Percentiles rank a stretch among this genome's conserved stretches.
These are phyloP conservation scores for Genyomyrus donnyi DNA, from an alignment of 2,113 vertebrate species.

Conservation along the genomic window DNA sequence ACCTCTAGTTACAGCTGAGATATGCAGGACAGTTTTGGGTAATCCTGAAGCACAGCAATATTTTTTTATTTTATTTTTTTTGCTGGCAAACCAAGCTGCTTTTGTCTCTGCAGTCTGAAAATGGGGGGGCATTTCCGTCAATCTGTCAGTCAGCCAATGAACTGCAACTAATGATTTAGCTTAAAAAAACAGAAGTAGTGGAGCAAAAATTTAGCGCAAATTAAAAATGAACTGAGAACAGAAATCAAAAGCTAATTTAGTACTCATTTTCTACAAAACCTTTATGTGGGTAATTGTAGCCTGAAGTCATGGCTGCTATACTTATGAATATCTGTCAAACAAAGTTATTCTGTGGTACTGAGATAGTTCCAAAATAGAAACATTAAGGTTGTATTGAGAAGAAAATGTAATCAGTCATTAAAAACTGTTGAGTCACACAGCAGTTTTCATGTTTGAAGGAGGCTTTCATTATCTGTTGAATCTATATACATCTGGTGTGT, in stretches of 20 bases:
- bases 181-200: conserved; percentile 8
- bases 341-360: neutral
- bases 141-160: conserved; percentile 10
- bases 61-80: neutral
- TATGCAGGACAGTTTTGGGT: neutral
- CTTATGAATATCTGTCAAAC: neutral
- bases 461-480: neutral
- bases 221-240: conserved; percentile 15
- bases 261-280: conserved; percentile 2
- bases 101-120: conserved; percentile 3
- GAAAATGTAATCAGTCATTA: neutral
- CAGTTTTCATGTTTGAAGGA: neutral
- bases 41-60: neutral
- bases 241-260: conserved; percentile 4
- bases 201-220: conserved; percentile 7
- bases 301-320: conserved; percentile 18
- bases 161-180: conserved; percentile 17
- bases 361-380: neutral
- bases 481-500: neutral
- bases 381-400: neutral
- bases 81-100: conserved; percentile 4
- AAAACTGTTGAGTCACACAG: neutral
- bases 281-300: conserved; percentile 4
- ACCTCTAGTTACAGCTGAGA: neutral
- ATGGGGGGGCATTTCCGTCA: neutral